Evolutionary conservation across 2,888 invertebrate species (phyloP), one percentile per base, ranked within the genome.

Genomic region (Monopis laevigella): DNA sequence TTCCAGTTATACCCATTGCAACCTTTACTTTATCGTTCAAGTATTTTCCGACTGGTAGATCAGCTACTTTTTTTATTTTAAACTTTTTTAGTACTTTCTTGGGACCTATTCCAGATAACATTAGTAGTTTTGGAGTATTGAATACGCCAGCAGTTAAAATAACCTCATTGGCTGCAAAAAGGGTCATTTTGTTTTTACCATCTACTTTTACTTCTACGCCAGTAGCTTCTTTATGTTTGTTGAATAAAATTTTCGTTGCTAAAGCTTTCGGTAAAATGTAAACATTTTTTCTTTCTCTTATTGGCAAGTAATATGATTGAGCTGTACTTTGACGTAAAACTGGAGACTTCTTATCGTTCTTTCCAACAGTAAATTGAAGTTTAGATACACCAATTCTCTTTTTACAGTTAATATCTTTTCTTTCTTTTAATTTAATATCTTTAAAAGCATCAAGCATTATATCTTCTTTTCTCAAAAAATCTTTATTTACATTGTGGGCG

Each of bases 61-160:
- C 87, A 53, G 88, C 85, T 10, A 90, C 80, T 0, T 89, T 72
- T 0, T 88, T 88, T 41, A 91, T 89, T 17, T 82, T 77, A 43
- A 83, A 82, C 47, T 84, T 80, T 27, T 72, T 62, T 41, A 89
- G 55, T 48, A 89, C 84, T 2, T 80, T 75, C 44, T 77, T 74
- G 0, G 87, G 87, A 0, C 89, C 89, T 1, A 93, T 78, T 0
- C 93, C 95, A 2, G 92, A 92, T 1, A 95, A 65, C 92, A 94
- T 91, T 26, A 96, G 68, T 1, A 96, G 55, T 56, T 96, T 94
- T 0, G 95, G 91, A 0, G 93, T 88, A 59, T 93, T 93, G 1
- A 96, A 84, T 0, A 93, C 82, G 0, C 95, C 95, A 0, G 87
- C 91, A 0, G 90, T 88, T 1, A 95, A 58, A 16, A 95, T 88